Base-by-base conservation (phyloP, 2,888 invertebrate genomes). In the Agriopis marginaria region DNA sequence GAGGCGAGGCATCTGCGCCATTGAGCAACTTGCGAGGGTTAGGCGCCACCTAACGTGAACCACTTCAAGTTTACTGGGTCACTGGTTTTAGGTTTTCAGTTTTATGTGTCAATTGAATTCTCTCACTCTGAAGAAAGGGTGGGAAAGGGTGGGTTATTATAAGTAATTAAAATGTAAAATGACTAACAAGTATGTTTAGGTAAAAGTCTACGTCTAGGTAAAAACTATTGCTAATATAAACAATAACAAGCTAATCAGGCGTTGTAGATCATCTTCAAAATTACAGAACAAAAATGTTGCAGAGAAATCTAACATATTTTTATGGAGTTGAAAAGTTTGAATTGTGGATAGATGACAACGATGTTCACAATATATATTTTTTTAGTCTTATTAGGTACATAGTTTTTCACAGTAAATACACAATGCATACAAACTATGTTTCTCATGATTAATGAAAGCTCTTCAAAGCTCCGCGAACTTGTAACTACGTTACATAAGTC, bases 1-100 rank as follows among this genome's bases (percentile, higher is more conserved):
- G 72, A 70, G 66, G 69, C 68, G 63, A 70, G 72, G 66, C 75
- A 76, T 74, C 74, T 75, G 78, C 67, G 74, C 72, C 70, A 61
- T 69, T 66, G 53, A 62, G 49, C 66, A 53, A 63, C 59, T 66
- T 67, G 63, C 62, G 68, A 56, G 65, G 66, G 65, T 67, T 51
- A 56, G 68, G 53, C 67, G 63, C 58, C 62, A 65, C 58, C 63
- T 62, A 54, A 63, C 67, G 67, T 49, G 58, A 58, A 66, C 59
- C 65, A 75, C 73, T 70, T 66, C 66, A 62, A 67, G 74, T 73
- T 71, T 72, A 67, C 71, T 64, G 62, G 64, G 64, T 68, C 67
- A 68, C 65, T 63, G 66, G 68, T 66, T 68, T 66, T 63, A 63
- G 17, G 59, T 66, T 59, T 12, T 5, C 59, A 45, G 17, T 45